phyloP scores from a whole-genome alignment of 2,888 invertebrate species.

The Monochamus alternatus region DNA sequence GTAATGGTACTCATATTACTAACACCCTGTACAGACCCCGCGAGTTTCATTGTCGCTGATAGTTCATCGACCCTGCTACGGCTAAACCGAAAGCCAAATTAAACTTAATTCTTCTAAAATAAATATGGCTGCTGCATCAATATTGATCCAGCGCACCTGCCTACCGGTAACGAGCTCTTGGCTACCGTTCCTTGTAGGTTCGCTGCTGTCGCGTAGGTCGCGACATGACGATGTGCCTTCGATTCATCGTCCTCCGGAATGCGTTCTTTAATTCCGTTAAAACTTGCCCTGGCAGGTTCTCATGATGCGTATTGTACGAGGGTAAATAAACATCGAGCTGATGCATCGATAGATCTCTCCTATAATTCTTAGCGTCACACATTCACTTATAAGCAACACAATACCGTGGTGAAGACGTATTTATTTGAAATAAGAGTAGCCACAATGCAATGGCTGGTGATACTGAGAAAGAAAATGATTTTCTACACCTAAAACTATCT shows the following conservation, averaged over 20 bases:
- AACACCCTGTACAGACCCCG: too few relatives aligned
- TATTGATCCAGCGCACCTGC: slow-evolving; percentile 63
- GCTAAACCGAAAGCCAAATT: slow-evolving; percentile 23
- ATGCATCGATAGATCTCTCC: too few relatives aligned
- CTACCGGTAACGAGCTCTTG: slow-evolving; percentile 50
- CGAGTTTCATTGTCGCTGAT: background rate
- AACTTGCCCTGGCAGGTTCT: slow-evolving; percentile 29
- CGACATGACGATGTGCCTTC: slow-evolving; percentile 2
- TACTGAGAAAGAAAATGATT: too few relatives aligned
- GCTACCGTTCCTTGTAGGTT: slow-evolving; percentile 56
- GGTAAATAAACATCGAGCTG: slow-evolving; percentile 39
- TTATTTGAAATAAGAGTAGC: too few relatives aligned
- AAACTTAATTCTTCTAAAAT: slow-evolving; percentile 43
- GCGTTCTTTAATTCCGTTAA: slow-evolving; percentile 24
- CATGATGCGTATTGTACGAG: slow-evolving; percentile 36
- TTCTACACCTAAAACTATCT: too few relatives aligned
- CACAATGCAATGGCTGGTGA: too few relatives aligned
- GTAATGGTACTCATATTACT: too few relatives aligned
- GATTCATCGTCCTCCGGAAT: slow-evolving; percentile 41
- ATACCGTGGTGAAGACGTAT: too few relatives aligned
- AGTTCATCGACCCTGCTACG: slow-evolving; percentile 27
- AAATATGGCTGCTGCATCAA: slow-evolving; percentile 60
- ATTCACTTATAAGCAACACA: too few relatives aligned
- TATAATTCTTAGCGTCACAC: too few relatives aligned
- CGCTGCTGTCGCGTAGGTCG: slow-evolving; percentile 3